These are phyloP conservation scores for Eristalis pertinax DNA, from an alignment of 2,888 invertebrate genomes.

Conservation along the genomic window DNA sequence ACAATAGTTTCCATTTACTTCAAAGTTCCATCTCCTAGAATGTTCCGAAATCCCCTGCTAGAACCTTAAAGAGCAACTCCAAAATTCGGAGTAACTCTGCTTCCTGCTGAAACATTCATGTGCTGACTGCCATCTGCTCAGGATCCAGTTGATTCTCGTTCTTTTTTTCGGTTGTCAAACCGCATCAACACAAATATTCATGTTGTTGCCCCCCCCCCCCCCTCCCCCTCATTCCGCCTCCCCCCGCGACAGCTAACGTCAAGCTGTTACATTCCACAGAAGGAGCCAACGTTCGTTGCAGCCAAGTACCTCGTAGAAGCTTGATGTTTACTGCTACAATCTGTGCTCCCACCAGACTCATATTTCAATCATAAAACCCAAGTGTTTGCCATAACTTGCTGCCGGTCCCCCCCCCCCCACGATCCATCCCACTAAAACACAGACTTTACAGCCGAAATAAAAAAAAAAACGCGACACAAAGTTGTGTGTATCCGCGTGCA, in stretches of 20 bases:
- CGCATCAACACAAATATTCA: background rate
- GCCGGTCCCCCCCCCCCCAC: background rate
- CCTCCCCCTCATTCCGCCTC: too few species aligned
- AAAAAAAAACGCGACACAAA: slow-evolving; percentile 1
- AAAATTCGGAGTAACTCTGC: too few species aligned
- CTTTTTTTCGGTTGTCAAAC: background rate
- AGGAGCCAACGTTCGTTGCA: background rate
- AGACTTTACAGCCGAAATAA: slow-evolving; percentile 27
- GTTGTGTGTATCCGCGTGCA: slow-evolving; percentile 7
- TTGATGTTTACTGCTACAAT: background rate
- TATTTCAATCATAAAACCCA: slow-evolving; percentile 22
- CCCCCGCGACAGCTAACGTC: background rate
- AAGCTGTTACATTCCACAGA: background rate
- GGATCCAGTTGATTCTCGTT: background rate
- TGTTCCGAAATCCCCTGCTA: too few species aligned
- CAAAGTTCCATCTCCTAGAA: too few species aligned
- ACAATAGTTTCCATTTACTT: too few species aligned
- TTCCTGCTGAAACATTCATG: too few species aligned
- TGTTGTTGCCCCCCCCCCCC: background rate
- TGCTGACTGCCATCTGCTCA: background rate
- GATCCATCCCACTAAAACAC: background rate
- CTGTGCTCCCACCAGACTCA: slow-evolving; percentile 7
- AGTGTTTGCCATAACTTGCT: slow-evolving; percentile 1
- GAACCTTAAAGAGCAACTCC: too few species aligned
- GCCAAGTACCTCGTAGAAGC: background rate